A percentile compares a stretch with the other conserved stretches of the same genome.
phyloP scores from a whole-genome alignment of 1,140 invertebrate species.

The Drosophila sproati region DNA sequence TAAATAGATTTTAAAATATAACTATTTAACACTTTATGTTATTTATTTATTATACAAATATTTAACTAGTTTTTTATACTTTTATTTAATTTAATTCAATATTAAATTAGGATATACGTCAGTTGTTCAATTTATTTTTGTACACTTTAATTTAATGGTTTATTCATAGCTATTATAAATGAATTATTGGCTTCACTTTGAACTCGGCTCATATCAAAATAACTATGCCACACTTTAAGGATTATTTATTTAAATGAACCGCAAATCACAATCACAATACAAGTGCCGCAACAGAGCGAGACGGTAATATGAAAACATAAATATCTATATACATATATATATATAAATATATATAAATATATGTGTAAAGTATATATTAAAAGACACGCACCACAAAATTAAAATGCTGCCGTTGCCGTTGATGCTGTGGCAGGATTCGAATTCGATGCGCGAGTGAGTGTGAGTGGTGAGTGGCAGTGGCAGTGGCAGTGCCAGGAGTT shows the following conservation, averaged over 20 bases:
- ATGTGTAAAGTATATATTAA: slow-evolving; percentile 36
- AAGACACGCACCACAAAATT: slow-evolving; percentile 71
- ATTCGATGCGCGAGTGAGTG: slow-evolving; percentile 74
- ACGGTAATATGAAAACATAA: slow-evolving; percentile 23
- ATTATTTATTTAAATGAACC: slow-evolving; percentile 81
- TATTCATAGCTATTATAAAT: slow-evolving; percentile 4
- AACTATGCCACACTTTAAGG: slow-evolving; percentile 64
- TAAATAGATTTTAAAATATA: not conserved
- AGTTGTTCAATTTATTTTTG: not conserved
- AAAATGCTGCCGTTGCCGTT: slow-evolving; percentile 68
- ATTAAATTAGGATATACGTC: not conserved
- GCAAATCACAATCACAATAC: slow-evolving; percentile 66
- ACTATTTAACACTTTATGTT: too few relatives aligned
- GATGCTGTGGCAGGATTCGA: slow-evolving; percentile 52
- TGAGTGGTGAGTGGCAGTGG: slow-evolving; percentile 30
- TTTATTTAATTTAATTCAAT: not conserved
- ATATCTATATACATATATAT: slow-evolving; percentile 13
- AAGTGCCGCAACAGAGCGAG: slow-evolving; percentile 18
- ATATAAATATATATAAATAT: slow-evolving; percentile 16
- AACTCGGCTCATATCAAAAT: too few relatives aligned
- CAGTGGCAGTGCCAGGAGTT: slow-evolving; percentile 17
- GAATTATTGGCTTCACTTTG: not conserved
- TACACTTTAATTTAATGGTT: not conserved
- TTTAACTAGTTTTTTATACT: not conserved
- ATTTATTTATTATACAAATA: not conserved